These are phyloP conservation scores for Stegostoma tigrinum DNA, from an alignment of 2,113 vertebrate species.

Conservation along the genomic window DNA sequence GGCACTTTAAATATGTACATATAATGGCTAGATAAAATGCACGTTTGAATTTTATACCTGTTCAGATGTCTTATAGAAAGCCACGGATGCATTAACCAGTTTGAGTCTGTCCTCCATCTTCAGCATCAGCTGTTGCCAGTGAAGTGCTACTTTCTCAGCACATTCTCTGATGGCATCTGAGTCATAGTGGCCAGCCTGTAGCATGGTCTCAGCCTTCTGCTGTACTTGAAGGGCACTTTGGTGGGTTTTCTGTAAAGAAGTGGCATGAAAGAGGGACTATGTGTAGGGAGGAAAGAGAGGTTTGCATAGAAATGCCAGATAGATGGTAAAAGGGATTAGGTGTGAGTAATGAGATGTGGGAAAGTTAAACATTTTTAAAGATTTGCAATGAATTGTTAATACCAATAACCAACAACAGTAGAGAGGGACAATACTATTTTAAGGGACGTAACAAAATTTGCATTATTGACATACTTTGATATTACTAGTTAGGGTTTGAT, in stretches of 20 bases:
- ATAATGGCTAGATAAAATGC: not conserved
- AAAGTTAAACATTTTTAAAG: slow-evolving; percentile 59
- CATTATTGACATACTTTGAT: not conserved
- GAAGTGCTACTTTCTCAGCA: slow-evolving; percentile 89
- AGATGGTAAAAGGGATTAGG: slow-evolving; percentile 58
- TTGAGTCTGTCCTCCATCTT: slow-evolving; percentile 98
- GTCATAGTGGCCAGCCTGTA: slow-evolving; percentile 89
- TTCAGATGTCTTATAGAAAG: slow-evolving; percentile 97
- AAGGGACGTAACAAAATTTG: not conserved
- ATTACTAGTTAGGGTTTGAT: not conserved
- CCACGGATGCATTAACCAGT: slow-evolving; percentile 92
- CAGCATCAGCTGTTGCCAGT: slow-evolving; percentile 98
- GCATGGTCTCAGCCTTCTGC: slow-evolving; percentile 86
- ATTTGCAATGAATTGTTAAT: slow-evolving; percentile 36
- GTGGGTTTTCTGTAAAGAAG: slow-evolving; percentile 97
- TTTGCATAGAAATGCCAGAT: slow-evolving; percentile 57
- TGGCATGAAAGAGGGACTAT: slow-evolving; percentile 96
- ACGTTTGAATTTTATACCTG: slow-evolving; percentile 66
- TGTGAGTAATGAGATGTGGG: slow-evolving; percentile 62
- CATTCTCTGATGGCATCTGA: slow-evolving; percentile 84
- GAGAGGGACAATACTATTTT: not conserved
- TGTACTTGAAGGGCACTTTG: slow-evolving; percentile 96
- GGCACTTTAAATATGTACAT: not conserved
- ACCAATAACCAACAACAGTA: not conserved
- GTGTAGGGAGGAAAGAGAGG: slow-evolving; percentile 59